phyloP scores from a whole-genome alignment of 1,140 invertebrate species.

The Macrotrachela quadricornifera region DNA sequence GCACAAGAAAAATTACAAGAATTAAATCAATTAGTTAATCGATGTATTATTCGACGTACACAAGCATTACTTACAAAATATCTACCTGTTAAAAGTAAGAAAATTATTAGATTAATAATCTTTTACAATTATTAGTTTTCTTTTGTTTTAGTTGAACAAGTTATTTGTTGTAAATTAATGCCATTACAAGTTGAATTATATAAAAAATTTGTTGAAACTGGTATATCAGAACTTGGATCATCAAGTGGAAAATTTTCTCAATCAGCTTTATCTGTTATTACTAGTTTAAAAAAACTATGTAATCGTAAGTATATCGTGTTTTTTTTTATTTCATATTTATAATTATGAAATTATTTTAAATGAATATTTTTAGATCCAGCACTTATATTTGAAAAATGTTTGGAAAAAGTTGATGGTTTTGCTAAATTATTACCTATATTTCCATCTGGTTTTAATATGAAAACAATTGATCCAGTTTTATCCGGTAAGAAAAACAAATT shows the following conservation, averaged over 20 bases:
- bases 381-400: constrained; percentile 70
- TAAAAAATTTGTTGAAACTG: constrained; percentile 32
- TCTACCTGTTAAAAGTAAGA: constrained; percentile 59
- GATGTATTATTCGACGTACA: constrained; percentile 85
- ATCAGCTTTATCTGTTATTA: constrained; percentile 72
- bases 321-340: too few relatives aligned
- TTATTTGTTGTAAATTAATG: constrained; percentile 76
- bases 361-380: constrained; percentile 46
- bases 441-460: constrained; percentile 44
- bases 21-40: constrained; percentile 53
- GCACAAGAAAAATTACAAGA: constrained; percentile 69
- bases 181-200: constrained; percentile 62
- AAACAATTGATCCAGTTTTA: constrained; percentile 28
- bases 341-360: neutral
- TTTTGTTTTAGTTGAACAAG: constrained; percentile 53
- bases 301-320: constrained; percentile 48
- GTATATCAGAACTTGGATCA: constrained; percentile 33
- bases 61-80: constrained; percentile 86
- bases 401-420: constrained; percentile 55
- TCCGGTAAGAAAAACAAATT: constrained; percentile 68
- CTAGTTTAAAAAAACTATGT: constrained; percentile 83
- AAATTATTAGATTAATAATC: constrained; percentile 37
- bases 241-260: constrained; percentile 39
- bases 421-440: constrained; percentile 50
- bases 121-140: constrained; percentile 42